phyloP scores from a whole-genome alignment of 1,140 invertebrate genomes.

The Achroia grisella region DNA sequence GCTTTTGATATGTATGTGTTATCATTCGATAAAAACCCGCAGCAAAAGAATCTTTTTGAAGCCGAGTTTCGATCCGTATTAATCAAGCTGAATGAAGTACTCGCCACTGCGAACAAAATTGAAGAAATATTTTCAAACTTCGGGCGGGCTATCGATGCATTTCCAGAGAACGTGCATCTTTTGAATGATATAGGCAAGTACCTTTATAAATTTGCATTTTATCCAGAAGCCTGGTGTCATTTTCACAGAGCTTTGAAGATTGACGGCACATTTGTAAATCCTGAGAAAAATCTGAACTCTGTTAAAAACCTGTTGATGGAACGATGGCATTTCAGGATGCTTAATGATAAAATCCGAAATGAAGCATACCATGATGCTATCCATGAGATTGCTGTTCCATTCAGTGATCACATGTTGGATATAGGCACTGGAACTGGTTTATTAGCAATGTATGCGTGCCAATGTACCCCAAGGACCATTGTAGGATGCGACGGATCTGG shows the following conservation, averaged over 20 bases:
- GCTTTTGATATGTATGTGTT: conserved; percentile 49
- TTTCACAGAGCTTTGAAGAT: conserved; percentile 45
- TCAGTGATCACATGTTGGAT: conserved; percentile 78
- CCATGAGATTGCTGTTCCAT: conserved; percentile 60
- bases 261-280: conserved; percentile 37
- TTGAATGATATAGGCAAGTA: conserved; percentile 54
- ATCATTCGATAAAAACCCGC: conserved; percentile 44
- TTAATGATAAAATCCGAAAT: conserved; percentile 84
- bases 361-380: conserved; percentile 79
- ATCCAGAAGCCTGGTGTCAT: conserved; percentile 47
- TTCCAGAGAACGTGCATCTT: conserved; percentile 42
- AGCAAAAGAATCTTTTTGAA: conserved; percentile 28
- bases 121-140: conserved; percentile 52
- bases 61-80: conserved; percentile 40
- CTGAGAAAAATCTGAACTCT: conserved; percentile 62
- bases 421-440: conserved; percentile 85
- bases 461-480: conserved; percentile 73
- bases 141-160: conserved; percentile 34
- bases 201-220: conserved; percentile 44
- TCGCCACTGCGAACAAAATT: conserved; percentile 29
- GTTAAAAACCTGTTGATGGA: conserved; percentile 75
- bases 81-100: conserved; percentile 25
- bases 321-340: conserved; percentile 88
- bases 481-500: conserved; percentile 80
- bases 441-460: conserved; percentile 77